Conservation (phyloP, 1,140 invertebrate species). For the Nephila pilipes region DNA sequence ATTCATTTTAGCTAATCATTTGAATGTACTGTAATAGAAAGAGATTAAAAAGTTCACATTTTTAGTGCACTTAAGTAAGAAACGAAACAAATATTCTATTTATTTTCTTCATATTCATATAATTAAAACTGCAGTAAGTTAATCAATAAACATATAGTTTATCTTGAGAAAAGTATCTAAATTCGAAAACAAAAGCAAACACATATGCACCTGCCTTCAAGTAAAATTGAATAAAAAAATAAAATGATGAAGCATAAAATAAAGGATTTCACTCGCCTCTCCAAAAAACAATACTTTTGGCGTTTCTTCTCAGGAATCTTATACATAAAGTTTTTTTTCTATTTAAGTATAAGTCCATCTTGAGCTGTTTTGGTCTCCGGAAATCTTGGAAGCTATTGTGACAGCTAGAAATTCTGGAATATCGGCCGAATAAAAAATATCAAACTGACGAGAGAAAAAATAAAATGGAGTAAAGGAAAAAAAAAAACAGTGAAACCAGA, state of each 20-base stretch:
- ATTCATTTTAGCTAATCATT: too few relatives aligned
- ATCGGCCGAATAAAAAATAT: conserved; percentile 53
- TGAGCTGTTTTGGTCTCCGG: conserved; percentile 65
- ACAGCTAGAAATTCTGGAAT: conserved; percentile 65
- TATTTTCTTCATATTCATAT: too few relatives aligned
- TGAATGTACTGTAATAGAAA: too few relatives aligned
- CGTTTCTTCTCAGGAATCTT: conserved; percentile 41
- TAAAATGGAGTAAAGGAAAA: background rate
- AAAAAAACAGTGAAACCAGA: conserved; percentile 8
- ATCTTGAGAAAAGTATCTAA: conserved; percentile 22
- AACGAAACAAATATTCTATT: too few relatives aligned
- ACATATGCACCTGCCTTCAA: conserved; percentile 20
- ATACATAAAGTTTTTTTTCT: conserved; percentile 16
- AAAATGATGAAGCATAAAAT: conserved; percentile 65
- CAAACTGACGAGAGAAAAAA: conserved; percentile 9
- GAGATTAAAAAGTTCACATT: too few relatives aligned
- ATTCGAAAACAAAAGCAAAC: conserved; percentile 35
- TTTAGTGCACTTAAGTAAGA: too few relatives aligned
- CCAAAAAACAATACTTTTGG: conserved; percentile 45
- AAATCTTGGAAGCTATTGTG: conserved; percentile 66
- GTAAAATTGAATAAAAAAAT: conserved; percentile 1
- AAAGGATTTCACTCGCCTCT: conserved; percentile 43
- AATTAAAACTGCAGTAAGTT: background rate
- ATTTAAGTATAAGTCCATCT: conserved; percentile 59
- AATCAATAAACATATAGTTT: conserved; percentile 52